Evolutionary conservation across 1,140 invertebrate species (phyloP).

Genomic region (Aphelenchoides fujianensis): DNA sequence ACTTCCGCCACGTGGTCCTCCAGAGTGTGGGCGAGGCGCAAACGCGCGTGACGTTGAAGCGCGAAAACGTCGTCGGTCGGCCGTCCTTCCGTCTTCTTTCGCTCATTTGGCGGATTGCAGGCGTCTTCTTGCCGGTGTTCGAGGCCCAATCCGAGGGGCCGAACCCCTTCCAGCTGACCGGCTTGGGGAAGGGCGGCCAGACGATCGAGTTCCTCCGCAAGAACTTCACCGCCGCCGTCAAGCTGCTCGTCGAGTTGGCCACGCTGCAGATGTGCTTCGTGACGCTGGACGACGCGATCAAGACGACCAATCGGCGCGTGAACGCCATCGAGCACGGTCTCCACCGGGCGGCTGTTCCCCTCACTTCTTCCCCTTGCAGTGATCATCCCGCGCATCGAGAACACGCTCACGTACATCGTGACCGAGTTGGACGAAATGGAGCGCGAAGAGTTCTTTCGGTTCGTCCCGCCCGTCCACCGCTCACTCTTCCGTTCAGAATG

Average conservation of each 20-base stretch:
- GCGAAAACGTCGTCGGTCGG: slow-evolving; percentile 98
- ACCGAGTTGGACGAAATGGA: slow-evolving; percentile 97
- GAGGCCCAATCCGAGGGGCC: slow-evolving; percentile 91
- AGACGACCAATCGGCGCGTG: slow-evolving; percentile 93
- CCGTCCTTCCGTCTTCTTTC: slow-evolving; percentile 89
- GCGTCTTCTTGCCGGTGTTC: slow-evolving; percentile 89
- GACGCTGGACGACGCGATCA: slow-evolving; percentile 92
- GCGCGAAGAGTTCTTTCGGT: slow-evolving; percentile 96
- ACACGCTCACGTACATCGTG: slow-evolving; percentile 92
- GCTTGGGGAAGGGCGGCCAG: slow-evolving; percentile 86
- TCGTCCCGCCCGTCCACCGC: no score
- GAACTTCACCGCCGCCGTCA: slow-evolving; percentile 86
- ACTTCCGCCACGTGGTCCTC: slow-evolving; percentile 98
- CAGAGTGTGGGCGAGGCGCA: slow-evolving; percentile 98
- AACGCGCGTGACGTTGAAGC: slow-evolving; percentile 94
- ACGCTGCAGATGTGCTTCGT: slow-evolving; percentile 94
- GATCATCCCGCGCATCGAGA: slow-evolving; percentile 95
- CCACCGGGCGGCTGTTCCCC: no score
- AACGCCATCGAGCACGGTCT: slow-evolving; percentile 98
- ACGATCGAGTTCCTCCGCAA: slow-evolving; percentile 90
- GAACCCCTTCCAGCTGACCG: slow-evolving; percentile 83
- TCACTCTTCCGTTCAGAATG: slow-evolving; percentile 61
- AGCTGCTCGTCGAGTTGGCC: slow-evolving; percentile 85
- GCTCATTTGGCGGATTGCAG: slow-evolving; percentile 88
- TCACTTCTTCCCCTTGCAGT: slow-evolving; percentile 77